These are phyloP conservation scores for Ganaspis brasiliensis DNA, from an alignment of 2,888 invertebrate species.

Conservation along the genomic window DNA sequence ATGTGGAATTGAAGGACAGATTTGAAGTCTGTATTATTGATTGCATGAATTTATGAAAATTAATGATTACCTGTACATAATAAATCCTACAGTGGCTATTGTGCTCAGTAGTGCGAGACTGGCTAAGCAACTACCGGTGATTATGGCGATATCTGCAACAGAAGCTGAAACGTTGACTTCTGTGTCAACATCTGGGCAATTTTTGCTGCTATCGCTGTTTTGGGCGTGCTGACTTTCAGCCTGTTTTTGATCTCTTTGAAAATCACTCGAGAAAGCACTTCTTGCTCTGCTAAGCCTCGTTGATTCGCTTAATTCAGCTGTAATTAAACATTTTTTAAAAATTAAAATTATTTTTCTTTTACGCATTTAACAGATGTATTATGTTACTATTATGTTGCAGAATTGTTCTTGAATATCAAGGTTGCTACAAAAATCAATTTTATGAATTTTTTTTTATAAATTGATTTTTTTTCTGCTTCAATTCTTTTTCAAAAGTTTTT, in stretches of 20 bases:
- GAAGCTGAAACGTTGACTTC: slow-evolving; percentile 63
- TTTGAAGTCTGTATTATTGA: too few relatives aligned
- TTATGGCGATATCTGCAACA: slow-evolving; percentile 75
- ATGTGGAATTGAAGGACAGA: too few relatives aligned
- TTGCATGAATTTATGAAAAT: too few relatives aligned
- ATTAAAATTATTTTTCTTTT: too few relatives aligned
- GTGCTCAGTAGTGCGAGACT: slow-evolving; percentile 74
- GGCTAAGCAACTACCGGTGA: slow-evolving; percentile 76
- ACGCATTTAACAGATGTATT: too few relatives aligned
- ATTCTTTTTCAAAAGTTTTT: too few relatives aligned
- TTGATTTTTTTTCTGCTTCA: too few relatives aligned
- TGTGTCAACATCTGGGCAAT: slow-evolving; percentile 48
- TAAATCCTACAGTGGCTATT: slow-evolving; percentile 76
- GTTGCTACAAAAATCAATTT: too few relatives aligned
- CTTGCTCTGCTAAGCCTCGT: slow-evolving; percentile 74
- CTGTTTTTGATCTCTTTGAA: slow-evolving; percentile 71
- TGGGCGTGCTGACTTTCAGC: slow-evolving; percentile 65
- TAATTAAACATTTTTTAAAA: too few relatives aligned
- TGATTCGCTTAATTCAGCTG: slow-evolving; percentile 70
- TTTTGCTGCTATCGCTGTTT: slow-evolving; percentile 62
- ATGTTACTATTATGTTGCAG: too few relatives aligned
- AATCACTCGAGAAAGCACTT: slow-evolving; percentile 72
- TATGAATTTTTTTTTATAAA: too few relatives aligned
- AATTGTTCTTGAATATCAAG: too few relatives aligned
- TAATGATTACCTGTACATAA: slow-evolving; percentile 76